phyloP scores from a whole-genome alignment of 2,797 vertebrate species.

The Crax fasciolata region DNA sequence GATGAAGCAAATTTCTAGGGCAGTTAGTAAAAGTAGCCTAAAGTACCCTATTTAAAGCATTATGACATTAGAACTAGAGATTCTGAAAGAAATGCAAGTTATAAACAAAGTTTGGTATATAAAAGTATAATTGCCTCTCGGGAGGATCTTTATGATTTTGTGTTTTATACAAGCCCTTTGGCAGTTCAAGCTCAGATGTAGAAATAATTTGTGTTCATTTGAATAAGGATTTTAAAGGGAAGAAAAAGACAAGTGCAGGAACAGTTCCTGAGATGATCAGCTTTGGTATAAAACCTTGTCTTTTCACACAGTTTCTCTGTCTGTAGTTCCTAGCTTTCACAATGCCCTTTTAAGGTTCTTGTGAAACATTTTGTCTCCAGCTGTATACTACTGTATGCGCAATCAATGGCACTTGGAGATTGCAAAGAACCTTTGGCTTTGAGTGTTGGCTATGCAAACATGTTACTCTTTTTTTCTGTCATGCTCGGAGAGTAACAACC shows the following conservation, averaged over 20 bases:
- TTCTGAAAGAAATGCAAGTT: not conserved
- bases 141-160: not conserved
- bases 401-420: not conserved
- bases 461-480: not conserved
- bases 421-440: not conserved
- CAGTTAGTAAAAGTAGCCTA: not conserved
- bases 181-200: not conserved
- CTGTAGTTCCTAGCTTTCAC: not conserved
- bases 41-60: not conserved
- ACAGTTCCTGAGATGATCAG: not conserved
- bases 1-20: not conserved
- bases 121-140: not conserved
- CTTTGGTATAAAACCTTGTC: not conserved
- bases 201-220: not conserved
- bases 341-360: not conserved
- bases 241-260: not conserved
- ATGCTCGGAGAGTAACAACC: not conserved
- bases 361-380: conserved; percentile 14
- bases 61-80: not conserved
- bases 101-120: not conserved
- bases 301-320: not conserved
- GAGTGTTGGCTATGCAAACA: not conserved
- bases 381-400: not conserved
- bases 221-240: not conserved
- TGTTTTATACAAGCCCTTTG: not conserved